Conservation (phyloP, 1,140 invertebrate genomes). For the Archivesica marissinica region DNA sequence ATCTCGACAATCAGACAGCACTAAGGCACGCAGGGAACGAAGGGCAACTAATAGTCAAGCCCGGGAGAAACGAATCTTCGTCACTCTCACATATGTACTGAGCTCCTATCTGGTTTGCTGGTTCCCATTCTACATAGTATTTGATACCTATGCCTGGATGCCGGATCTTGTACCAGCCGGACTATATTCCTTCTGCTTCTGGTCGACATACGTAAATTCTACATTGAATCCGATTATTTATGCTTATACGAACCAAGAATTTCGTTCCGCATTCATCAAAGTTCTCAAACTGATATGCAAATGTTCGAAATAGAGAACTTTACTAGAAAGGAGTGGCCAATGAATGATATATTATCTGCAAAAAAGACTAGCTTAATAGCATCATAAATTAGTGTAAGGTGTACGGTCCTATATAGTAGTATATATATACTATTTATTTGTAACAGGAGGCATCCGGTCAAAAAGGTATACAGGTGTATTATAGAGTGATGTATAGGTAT, state of each 20-base stretch:
- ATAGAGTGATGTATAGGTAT: no score
- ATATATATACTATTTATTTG: no score
- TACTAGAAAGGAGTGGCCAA: no score
- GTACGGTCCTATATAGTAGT: no score
- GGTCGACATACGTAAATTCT: constrained; percentile 73
- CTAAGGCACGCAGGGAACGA: neutral
- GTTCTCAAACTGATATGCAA: constrained; percentile 31
- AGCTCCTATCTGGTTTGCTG: constrained; percentile 62
- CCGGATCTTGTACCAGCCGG: constrained; percentile 65
- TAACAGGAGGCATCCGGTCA: no score
- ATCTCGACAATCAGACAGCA: neutral
- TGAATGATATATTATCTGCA: no score
- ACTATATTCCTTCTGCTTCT: constrained; percentile 68
- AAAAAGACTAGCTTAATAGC: no score
- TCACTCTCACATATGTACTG: constrained; percentile 67
- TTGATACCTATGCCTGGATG: constrained; percentile 64
- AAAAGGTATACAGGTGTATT: no score
- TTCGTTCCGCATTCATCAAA: constrained; percentile 84
- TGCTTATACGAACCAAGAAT: constrained; percentile 70
- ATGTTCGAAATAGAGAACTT: neutral
- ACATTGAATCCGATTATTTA: constrained; percentile 75
- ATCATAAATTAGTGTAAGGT: no score
- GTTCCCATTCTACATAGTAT: constrained; percentile 70
- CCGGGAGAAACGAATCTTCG: constrained; percentile 59
- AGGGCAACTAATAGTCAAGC: neutral